Percentiles rank a stretch among this genome's conserved stretches.
Conservation (phyloP, 2,113 vertebrate species). For the Neotoma lepida region DNA sequence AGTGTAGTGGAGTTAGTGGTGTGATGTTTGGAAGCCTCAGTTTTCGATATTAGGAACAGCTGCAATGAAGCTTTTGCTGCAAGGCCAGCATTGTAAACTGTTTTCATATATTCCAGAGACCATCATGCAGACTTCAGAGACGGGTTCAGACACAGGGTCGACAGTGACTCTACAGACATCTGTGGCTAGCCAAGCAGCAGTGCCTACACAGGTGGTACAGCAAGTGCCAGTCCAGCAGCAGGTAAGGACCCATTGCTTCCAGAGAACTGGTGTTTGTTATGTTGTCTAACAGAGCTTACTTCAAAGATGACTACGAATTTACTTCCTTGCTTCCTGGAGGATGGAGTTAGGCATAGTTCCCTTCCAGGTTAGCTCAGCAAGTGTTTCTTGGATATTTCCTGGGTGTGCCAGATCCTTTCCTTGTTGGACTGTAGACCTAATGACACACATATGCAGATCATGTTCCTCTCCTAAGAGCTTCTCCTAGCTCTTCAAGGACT, state of each 20-base stretch:
- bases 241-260: conserved; percentile 79
- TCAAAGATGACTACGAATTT: no score
- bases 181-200: conserved; percentile 89
- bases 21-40: neutral
- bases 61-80: neutral
- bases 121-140: conserved; percentile 91
- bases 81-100: conserved; percentile 3
- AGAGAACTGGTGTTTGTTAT: neutral
- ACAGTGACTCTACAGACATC: conserved; percentile 91
- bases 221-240: conserved; percentile 90
- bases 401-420: neutral
- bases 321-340: neutral
- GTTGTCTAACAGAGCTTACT: neutral
- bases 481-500: neutral
- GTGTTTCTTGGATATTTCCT: neutral
- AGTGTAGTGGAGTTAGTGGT: neutral
- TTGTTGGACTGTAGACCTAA: neutral
- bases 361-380: neutral
- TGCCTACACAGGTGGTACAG: conserved; percentile 90
- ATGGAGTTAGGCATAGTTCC: neutral
- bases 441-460: neutral
- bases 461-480: neutral
- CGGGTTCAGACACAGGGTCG: conserved; percentile 89
- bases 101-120: conserved; percentile 84
- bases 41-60: neutral